Evolutionary conservation across 1,140 invertebrate species (phyloP).

Genomic region (Halesus radiatus): DNA sequence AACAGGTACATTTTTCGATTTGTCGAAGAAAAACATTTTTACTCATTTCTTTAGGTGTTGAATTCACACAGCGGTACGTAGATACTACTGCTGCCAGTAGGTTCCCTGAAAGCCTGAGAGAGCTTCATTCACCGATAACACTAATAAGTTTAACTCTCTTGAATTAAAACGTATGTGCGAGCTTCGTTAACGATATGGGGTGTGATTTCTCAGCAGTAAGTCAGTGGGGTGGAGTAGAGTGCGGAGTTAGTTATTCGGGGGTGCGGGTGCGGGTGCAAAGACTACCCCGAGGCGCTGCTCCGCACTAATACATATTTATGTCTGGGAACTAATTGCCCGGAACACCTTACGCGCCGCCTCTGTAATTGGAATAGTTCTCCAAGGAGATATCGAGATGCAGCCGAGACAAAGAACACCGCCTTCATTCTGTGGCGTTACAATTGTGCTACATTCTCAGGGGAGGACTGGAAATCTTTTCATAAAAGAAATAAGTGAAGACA

Average conservation of each 20-base stretch:
- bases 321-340: conserved; percentile 49
- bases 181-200: background rate
- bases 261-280: background rate
- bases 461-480: too few relatives aligned
- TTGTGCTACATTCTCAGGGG: too few relatives aligned
- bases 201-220: conserved; percentile 11
- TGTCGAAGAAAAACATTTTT: too few relatives aligned
- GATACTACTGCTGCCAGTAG: too few relatives aligned
- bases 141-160: too few relatives aligned
- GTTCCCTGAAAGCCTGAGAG: too few relatives aligned
- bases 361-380: conserved; percentile 55
- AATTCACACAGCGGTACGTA: too few relatives aligned
- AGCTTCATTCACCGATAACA: too few relatives aligned
- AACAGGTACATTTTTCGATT: too few relatives aligned
- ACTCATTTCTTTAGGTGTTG: too few relatives aligned
- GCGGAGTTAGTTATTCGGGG: conserved; percentile 31
- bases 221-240: background rate
- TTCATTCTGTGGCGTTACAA: too few relatives aligned
- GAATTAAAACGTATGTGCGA: background rate
- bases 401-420: conserved; percentile 11
- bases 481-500: too few relatives aligned
- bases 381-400: conserved; percentile 21
- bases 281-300: conserved; percentile 14
- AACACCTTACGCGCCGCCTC: conserved; percentile 50
- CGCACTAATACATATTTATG: conserved; percentile 53